Conservation (phyloP, 2,797 vertebrate species). For the Lagorchestes hirsutus region DNA sequence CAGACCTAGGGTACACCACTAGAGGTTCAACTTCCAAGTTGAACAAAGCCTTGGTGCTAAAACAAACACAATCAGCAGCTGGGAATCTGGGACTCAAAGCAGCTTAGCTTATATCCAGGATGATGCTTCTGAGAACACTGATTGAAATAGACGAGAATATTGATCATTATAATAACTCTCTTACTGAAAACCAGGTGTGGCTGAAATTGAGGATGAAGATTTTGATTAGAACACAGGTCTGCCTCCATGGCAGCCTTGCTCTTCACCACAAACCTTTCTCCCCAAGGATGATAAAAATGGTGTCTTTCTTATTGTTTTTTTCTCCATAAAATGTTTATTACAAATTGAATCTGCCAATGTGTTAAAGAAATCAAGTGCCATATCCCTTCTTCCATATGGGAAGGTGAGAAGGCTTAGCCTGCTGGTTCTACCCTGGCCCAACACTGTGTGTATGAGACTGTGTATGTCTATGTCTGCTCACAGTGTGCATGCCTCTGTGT, state of each 20-base stretch:
- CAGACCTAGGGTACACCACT: not conserved
- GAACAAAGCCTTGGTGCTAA: not conserved
- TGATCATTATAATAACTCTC: not conserved
- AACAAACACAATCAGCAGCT: not conserved
- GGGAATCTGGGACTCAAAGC: not conserved
- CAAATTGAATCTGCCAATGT: constrained; percentile 34
- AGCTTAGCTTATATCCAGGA: not conserved
- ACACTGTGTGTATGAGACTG: not conserved
- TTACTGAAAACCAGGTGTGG: not conserved
- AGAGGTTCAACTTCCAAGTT: not conserved
- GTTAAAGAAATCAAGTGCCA: constrained; percentile 53
- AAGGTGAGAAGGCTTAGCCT: constrained; percentile 10
- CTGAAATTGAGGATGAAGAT: not conserved
- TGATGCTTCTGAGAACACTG: not conserved
- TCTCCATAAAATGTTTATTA: constrained; percentile 72
- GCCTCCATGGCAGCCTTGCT: not conserved
- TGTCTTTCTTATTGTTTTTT: not conserved
- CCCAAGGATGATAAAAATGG: constrained; percentile 26
- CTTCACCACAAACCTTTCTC: not conserved
- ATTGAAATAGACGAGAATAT: not conserved
- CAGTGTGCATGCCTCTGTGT: not conserved
- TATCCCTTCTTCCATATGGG: not conserved
- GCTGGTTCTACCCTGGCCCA: constrained; percentile 11
- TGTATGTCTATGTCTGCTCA: not conserved
- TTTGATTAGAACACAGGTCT: not conserved